Evolutionary conservation across 1,140 invertebrate genomes (phyloP).

Genomic region (Caenorhabditis tropicalis): DNA sequence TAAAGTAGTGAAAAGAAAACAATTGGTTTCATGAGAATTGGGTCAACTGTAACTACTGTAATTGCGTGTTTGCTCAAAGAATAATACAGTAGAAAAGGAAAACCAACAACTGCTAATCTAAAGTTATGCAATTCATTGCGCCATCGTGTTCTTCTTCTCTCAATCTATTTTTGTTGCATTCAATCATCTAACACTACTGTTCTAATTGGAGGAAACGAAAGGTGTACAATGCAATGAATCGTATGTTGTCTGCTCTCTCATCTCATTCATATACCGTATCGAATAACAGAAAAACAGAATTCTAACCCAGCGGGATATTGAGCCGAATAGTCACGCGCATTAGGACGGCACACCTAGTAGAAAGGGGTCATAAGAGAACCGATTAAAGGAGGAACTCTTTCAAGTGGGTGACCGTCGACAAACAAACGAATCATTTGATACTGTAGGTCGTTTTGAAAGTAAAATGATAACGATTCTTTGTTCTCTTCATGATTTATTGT

Average conservation of each 20-base stretch:
- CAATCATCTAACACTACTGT: not conserved
- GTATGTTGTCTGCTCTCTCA: not conserved
- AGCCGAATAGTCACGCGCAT: conserved; percentile 4
- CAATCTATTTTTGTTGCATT: not conserved
- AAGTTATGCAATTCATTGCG: conserved; percentile 17
- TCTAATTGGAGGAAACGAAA: not conserved
- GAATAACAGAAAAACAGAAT: not conserved
- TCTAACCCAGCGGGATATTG: conserved; percentile 6
- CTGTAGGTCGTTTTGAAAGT: not conserved
- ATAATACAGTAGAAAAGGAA: not conserved
- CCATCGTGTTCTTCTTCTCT: not conserved
- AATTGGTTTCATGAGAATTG: not conserved
- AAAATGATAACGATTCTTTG: conserved; percentile 13
- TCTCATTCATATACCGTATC: not conserved
- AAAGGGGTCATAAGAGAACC: not conserved
- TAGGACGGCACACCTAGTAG: not conserved
- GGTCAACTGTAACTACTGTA: not conserved
- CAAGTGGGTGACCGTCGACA: conserved; percentile 9
- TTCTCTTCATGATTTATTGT: conserved; percentile 23
- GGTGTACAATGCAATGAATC: not conserved
- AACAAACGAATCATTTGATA: conserved; percentile 2
- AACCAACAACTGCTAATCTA: conserved; percentile 30
- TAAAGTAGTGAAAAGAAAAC: not conserved
- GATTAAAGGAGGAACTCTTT: conserved; percentile 4
- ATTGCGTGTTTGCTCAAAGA: conserved; percentile 33